Evolutionary conservation across 1,140 invertebrate genomes (phyloP).

Genomic region (Popillia japonica): DNA sequence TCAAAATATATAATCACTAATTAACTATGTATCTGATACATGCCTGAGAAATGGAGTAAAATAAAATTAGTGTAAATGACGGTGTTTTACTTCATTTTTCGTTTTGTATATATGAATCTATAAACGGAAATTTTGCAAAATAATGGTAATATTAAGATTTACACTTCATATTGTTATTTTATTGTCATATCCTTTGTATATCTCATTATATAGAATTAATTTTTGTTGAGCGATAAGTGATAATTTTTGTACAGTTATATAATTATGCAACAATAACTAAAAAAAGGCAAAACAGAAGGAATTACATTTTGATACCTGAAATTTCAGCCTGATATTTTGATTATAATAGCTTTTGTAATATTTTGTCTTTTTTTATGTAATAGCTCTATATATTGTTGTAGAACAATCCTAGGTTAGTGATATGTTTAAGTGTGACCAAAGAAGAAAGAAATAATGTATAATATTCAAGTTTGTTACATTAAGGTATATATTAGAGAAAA

Average conservation of each 20-base stretch:
- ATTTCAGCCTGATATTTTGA: slow-evolving; percentile 1
- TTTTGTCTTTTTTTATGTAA: neutral
- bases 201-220: neutral
- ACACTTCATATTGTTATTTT: neutral
- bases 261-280: neutral
- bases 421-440: slow-evolving; percentile 34
- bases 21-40: neutral
- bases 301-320: neutral
- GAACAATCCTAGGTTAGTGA: slow-evolving; percentile 15
- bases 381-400: neutral
- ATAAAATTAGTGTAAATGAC: neutral
- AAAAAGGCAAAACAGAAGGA: neutral
- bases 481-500: slow-evolving; percentile 21
- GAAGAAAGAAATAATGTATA: slow-evolving; percentile 24
- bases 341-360: neutral
- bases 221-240: neutral
- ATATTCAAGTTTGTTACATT: slow-evolving; percentile 29
- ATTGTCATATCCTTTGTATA: neutral
- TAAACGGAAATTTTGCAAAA: neutral
- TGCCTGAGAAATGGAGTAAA: neutral
- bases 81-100: too few relatives aligned
- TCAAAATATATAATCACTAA: neutral
- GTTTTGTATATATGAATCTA: too few relatives aligned
- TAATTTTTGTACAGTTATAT: slow-evolving; percentile 5
- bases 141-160: neutral